A percentile compares a stretch with the other conserved stretches of the same genome.
These are phyloP conservation scores for Aphis gossypii DNA, from an alignment of 1,140 invertebrate species.

Conservation along the genomic window DNA sequence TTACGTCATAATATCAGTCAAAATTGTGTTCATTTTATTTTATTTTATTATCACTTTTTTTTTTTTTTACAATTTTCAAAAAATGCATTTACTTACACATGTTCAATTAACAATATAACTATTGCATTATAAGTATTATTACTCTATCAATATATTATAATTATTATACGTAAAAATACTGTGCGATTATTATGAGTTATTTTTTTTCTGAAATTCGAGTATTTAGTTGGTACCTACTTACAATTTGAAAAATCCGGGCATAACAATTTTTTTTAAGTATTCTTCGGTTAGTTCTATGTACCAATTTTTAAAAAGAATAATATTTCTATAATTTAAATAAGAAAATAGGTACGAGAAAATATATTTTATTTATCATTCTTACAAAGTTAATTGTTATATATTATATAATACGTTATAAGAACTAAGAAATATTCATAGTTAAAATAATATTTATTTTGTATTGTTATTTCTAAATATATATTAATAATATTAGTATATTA, in stretches of 20 bases:
- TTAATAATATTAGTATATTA: neutral
- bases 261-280: neutral
- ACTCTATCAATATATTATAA: neutral
- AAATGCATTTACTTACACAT: neutral
- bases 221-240: neutral
- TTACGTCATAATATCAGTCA: slow-evolving; percentile 10
- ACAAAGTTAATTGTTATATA: neutral
- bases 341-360: no score
- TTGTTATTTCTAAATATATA: neutral
- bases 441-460: neutral
- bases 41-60: neutral
- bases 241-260: neutral
- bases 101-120: neutral
- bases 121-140: neutral
- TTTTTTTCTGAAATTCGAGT: neutral
- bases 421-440: neutral
- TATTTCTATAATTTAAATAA: no score
- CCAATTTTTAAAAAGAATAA: no score
- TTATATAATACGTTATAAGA: neutral
- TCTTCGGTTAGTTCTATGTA: neutral
- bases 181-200: neutral
- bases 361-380: no score
- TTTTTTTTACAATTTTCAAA: neutral
- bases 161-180: neutral
- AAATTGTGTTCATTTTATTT: neutral